Percentiles rank a stretch among this genome's conserved stretches.
phyloP scores from a whole-genome alignment of 2,888 invertebrate species.

The Heliothis peltigera region DNA sequence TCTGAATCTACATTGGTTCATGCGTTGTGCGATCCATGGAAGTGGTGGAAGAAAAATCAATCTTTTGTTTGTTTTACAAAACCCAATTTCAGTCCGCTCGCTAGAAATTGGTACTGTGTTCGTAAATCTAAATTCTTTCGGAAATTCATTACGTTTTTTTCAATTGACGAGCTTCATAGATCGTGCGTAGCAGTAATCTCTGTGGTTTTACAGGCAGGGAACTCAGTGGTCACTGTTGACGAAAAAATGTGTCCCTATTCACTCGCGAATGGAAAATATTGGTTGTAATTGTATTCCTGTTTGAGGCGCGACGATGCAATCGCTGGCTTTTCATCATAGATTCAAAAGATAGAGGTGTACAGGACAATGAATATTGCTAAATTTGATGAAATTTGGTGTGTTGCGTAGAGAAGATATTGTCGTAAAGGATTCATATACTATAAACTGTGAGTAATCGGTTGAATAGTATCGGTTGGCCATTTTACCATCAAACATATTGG shows the following conservation, averaged over 20 bases:
- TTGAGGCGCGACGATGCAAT: constrained; percentile 69
- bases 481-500: constrained; percentile 28
- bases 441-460: constrained; percentile 57
- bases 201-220: constrained; percentile 62
- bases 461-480: constrained; percentile 48
- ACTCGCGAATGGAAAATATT: constrained; percentile 62
- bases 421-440: constrained; percentile 56
- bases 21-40: constrained; percentile 60
- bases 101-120: constrained; percentile 47
- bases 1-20: constrained; percentile 35
- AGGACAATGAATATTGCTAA: constrained; percentile 71
- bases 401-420: constrained; percentile 56
- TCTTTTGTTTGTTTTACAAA: constrained; percentile 61
- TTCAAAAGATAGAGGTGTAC: constrained; percentile 73
- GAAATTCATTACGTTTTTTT: constrained; percentile 16
- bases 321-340: constrained; percentile 69
- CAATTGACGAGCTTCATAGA: constrained; percentile 24
- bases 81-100: constrained; percentile 39
- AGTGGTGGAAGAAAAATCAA: constrained; percentile 62
- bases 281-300: constrained; percentile 45
- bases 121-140: constrained; percentile 20
- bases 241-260: constrained; percentile 67
- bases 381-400: constrained; percentile 67
- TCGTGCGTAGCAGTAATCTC: constrained; percentile 67
- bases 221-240: constrained; percentile 68